Evolutionary conservation across 2,113 vertebrate genomes (phyloP), one percentile per base, ranked within the genome.

Genomic region (Thalassoma bifasciatum): DNA sequence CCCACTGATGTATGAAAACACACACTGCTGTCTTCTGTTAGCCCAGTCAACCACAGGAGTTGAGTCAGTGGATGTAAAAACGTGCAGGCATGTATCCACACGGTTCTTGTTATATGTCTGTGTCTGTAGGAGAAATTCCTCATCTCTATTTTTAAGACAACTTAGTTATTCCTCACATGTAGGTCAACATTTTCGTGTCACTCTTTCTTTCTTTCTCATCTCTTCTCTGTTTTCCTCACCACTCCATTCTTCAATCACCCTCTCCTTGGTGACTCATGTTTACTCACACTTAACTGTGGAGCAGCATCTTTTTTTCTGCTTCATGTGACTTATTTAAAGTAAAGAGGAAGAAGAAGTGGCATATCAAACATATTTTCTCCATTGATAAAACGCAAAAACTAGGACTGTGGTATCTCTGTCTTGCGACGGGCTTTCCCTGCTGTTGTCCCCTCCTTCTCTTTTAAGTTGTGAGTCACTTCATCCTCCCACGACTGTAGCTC

Each of bases 251-350:
- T 61, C 47, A n/a, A 65, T 53, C 34, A 7, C 36, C 52, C 53
- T 49, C 22, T 71, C 63, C 34, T 50, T 34, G 19, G 44, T 90
- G 89, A 92, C 74, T 92, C 89, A 90, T 47, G 30, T 69, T 89
- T 86, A 83, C 76, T 88, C 82, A 89, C 74, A 62, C 67, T 75
- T 66, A 23, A 71, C 38, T 64, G 62, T 34, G 22, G 46, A 60
- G 47, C 47, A 67, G 61, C 66, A 30, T 59, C 22, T 63, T 49
- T n/a, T 42, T 26, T 53, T 58, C 63, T 66, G 38, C n/a, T 44
- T 5, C 44, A 8, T 34, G 10, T 22, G 2, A 16, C 4, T 82
- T 10, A 5, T 76, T 72, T 49, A 19, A 58, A 69, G 49, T 11
- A 49, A 16, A 77, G 17, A 57, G 61, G 71, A 58, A 70, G 52